Conservation (phyloP, 2,113 vertebrate genomes). For the Microtus pennsylvanicus region DNA sequence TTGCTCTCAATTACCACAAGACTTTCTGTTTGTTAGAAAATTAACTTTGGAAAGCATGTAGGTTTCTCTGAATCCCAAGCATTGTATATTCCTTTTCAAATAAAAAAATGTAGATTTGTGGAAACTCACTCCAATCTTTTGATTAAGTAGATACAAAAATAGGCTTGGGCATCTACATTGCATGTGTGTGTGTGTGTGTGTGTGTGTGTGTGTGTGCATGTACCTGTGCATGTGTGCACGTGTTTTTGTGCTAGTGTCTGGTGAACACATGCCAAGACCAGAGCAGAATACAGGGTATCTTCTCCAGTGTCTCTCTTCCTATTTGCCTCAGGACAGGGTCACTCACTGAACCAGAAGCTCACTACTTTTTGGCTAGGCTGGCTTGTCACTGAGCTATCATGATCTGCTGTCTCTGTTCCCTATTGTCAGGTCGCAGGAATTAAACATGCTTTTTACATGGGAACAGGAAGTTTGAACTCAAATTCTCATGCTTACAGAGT, state of each 20-base stretch:
- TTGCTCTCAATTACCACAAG: background rate
- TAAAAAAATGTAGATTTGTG: constrained; percentile 39
- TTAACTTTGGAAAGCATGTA: background rate
- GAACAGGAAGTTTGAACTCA: background rate
- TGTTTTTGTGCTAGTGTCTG: no score
- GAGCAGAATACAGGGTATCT: background rate
- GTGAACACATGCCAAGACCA: background rate
- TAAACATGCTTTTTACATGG: background rate
- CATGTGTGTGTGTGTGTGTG: background rate
- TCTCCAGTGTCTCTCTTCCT: background rate
- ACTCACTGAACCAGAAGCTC: background rate
- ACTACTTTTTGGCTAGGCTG: background rate
- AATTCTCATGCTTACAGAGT: background rate
- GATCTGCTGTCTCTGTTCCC: background rate
- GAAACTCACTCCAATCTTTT: background rate
- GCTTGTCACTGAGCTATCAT: background rate
- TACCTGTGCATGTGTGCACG: background rate
- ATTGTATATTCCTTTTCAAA: background rate
- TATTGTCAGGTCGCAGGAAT: background rate
- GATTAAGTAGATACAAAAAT: background rate
- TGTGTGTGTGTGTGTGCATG: background rate
- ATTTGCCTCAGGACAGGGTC: background rate
- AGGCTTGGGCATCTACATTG: background rate
- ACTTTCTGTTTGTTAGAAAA: constrained; percentile 45
- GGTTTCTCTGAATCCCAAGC: background rate